Evolutionary conservation across 1,140 invertebrate genomes (phyloP).

Genomic region (Colletes latitarsis): DNA sequence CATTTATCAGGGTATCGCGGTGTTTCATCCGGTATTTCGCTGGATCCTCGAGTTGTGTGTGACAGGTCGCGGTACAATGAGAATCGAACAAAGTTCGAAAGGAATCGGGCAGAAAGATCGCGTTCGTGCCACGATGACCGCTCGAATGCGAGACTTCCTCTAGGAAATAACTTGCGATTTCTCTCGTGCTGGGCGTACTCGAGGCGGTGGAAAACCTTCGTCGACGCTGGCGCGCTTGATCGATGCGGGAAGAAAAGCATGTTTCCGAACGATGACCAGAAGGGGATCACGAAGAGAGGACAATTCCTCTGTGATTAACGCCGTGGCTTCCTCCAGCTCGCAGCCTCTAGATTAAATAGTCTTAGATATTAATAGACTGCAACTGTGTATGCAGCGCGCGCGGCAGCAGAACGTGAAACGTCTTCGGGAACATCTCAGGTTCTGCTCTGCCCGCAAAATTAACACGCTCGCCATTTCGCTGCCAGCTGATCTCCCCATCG

Average conservation of each 20-base stretch:
- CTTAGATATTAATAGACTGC: constrained; percentile 56
- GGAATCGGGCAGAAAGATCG: no score
- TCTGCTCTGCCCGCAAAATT: constrained; percentile 42
- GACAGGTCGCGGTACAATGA: no score
- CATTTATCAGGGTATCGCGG: no score
- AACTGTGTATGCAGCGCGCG: constrained; percentile 30
- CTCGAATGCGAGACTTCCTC: no score
- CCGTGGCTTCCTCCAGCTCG: constrained; percentile 36
- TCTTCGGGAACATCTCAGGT: constrained; percentile 13
- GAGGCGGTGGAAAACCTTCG: neutral
- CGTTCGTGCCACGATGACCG: no score
- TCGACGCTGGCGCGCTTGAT: neutral
- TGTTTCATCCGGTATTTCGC: no score
- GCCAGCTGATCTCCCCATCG: constrained; percentile 48
- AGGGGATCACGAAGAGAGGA: neutral
- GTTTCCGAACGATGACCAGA: no score
- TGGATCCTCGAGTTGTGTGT: no score
- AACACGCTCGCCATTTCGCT: constrained; percentile 52
- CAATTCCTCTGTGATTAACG: neutral
- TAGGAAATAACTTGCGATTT: no score
- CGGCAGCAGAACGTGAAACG: constrained; percentile 12
- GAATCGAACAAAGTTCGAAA: no score
- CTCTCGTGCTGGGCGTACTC: neutral
- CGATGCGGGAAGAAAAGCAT: no score
- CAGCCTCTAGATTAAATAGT: constrained; percentile 65